Base-by-base conservation (phyloP, 2,888 invertebrate species). In the Helobdella robusta region DNA sequence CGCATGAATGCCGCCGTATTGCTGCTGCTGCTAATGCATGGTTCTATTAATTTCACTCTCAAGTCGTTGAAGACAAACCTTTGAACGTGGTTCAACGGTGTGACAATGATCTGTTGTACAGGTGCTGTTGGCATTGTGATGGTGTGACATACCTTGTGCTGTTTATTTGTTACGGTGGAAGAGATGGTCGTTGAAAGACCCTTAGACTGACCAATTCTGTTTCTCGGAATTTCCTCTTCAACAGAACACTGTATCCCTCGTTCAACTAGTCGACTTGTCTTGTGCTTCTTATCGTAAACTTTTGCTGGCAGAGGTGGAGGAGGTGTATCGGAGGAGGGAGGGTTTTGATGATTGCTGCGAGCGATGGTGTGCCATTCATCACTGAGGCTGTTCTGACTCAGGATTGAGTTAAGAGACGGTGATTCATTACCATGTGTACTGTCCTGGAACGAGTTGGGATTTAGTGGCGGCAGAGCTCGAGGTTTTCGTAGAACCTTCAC, bases 281-380 rank as follows among this genome's bases (percentile, higher is more conserved):
- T 48, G 8, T 11, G 28, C 28, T 28, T 56, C 32, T 56, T 56
- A 32, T 56, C 56, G 56, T 56, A 56, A 18, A 32, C n/a, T 30
- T 56, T 56, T 28, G 56, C 56, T n/a, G 56, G 56, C 32, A 56
- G 32, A 25, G 56, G 56, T 56, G 56, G 56, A 30, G 56, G 56
- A 25, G 56, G n/a, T 25, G 25, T 28, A n/a, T n/a, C n/a, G n/a
- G n/a, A n/a, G n/a, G n/a, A n/a, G n/a, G n/a, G n/a, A n/a, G n/a
- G n/a, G n/a, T n/a, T n/a, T n/a, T n/a, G n/a, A n/a, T n/a, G n/a
- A n/a, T n/a, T n/a, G 18, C n/a, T 25, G n/a, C n/a, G 44, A 25
- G 28, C 30, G 32, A 30, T 56, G 32, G 28, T 30, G 25, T 56
- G 28, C 28, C 32, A 28, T 30, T 32, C 28, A 28, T 25, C 28